Evolutionary conservation across 2,113 vertebrate genomes (phyloP).

Genomic region (Hyaena hyaena): DNA sequence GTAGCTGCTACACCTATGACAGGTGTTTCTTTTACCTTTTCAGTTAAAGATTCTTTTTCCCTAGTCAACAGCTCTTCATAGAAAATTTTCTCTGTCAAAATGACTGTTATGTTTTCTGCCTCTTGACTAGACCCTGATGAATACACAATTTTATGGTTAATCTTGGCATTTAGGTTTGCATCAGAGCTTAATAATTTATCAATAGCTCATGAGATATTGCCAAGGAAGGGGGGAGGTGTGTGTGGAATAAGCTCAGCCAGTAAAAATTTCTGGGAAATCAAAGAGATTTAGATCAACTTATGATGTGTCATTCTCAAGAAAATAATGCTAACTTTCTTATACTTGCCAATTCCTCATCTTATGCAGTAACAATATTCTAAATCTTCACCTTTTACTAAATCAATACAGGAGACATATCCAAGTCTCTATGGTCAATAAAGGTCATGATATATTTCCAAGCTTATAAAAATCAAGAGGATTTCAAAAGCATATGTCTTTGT

Average conservation of each 20-base stretch:
- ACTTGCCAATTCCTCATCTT: conserved; percentile 43
- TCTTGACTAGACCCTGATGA: not conserved
- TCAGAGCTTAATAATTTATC: conserved; percentile 68
- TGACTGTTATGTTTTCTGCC: not conserved
- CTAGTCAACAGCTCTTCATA: not conserved
- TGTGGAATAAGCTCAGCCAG: conserved; percentile 34
- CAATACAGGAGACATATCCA: conserved; percentile 50
- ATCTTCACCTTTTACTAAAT: conserved; percentile 56
- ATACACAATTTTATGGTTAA: not conserved
- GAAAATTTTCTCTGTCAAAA: not conserved
- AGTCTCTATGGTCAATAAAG: conserved; percentile 50
- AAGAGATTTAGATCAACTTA: conserved; percentile 53
- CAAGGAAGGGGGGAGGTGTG: not conserved
- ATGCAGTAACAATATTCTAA: conserved; percentile 24
- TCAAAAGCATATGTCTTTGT: not conserved
- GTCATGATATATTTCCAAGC: conserved; percentile 47
- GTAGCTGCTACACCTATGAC: not conserved
- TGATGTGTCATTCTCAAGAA: conserved; percentile 37
- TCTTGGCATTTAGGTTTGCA: conserved; percentile 1
- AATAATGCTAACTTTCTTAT: conserved; percentile 45
- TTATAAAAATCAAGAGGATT: conserved; percentile 50
- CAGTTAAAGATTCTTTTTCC: not conserved
- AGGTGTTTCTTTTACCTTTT: not conserved
- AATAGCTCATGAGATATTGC: conserved; percentile 29
- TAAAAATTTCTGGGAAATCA: conserved; percentile 63